Evolutionary conservation across 2,113 vertebrate species (phyloP).

Genomic region (Acrocephalus kingi): DNA sequence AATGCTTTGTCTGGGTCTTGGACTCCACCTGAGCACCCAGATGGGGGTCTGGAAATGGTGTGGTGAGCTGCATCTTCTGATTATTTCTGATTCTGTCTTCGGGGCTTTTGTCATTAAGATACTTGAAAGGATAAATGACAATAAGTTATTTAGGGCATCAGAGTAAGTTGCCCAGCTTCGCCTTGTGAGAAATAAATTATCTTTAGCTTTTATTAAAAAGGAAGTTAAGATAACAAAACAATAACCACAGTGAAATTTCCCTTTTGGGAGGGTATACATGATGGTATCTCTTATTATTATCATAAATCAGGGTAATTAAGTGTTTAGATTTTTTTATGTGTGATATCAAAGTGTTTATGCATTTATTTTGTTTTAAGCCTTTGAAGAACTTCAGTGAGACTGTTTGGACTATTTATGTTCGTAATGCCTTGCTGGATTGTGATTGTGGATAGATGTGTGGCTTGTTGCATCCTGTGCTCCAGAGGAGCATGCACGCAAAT

Average conservation of each 20-base stretch:
- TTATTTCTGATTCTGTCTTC: not conserved
- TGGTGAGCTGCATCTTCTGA: not conserved
- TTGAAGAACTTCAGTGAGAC: not conserved
- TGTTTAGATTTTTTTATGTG: not conserved
- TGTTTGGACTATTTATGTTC: not conserved
- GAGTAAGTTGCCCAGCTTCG: not conserved
- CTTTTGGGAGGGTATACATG: not conserved
- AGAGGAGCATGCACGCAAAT: not conserved
- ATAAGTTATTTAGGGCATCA: not conserved
- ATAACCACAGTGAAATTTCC: not conserved
- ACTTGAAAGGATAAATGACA: not conserved
- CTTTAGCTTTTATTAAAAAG: slow-evolving; percentile 6
- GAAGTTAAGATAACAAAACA: slow-evolving; percentile 19
- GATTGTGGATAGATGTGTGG: not conserved
- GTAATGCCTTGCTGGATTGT: not conserved
- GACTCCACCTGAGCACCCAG: not conserved
- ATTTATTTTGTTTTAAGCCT: not conserved
- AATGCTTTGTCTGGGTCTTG: slow-evolving; percentile 6
- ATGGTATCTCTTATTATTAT: not conserved
- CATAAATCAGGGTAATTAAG: not conserved
- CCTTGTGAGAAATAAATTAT: slow-evolving; percentile 18
- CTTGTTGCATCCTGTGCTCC: not conserved
- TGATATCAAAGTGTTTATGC: not conserved
- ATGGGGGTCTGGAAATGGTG: not conserved
- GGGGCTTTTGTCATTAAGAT: slow-evolving; percentile 4